Percentiles rank a stretch among this genome's conserved stretches.
These are phyloP conservation scores for Hirtodrosophila histrioides DNA, from an alignment of 2,888 invertebrate species.

Conservation along the genomic window DNA sequence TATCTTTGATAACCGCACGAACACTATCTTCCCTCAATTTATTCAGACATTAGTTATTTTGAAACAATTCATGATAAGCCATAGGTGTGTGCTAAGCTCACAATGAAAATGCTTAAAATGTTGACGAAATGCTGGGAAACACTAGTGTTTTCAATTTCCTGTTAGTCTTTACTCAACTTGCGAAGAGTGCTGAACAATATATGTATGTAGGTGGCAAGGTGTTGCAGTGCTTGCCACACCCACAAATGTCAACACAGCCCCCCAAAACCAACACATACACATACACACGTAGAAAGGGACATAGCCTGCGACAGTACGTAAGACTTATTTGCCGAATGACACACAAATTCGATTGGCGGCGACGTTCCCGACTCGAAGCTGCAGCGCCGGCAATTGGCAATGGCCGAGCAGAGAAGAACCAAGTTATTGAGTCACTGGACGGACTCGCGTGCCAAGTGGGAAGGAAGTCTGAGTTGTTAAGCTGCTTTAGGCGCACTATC, in stretches of 20 bases:
- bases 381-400: constrained; percentile 17
- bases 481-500: constrained; percentile 60
- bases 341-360: constrained; percentile 63
- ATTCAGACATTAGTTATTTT: too few relatives aligned
- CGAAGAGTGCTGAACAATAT: constrained; percentile 17
- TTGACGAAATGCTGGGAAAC: constrained; percentile 5
- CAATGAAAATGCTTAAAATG: constrained; percentile 1
- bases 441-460: constrained; percentile 16
- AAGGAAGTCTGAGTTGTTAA: constrained; percentile 67
- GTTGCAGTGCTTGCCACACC: constrained; percentile 11
- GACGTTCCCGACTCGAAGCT: constrained; percentile 28
- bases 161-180: constrained; percentile 26
- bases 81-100: not conserved
- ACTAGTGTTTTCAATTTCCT: constrained; percentile 25
- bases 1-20: too few relatives aligned
- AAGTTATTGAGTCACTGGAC: constrained; percentile 52
- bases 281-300: constrained; percentile 7
- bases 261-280: constrained; percentile 6
- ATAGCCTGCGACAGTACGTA: constrained; percentile 19
- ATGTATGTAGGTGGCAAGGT: constrained; percentile 26
- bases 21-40: too few relatives aligned
- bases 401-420: not conserved
- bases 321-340: constrained; percentile 67
- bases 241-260: constrained; percentile 22
- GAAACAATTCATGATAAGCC: too few relatives aligned